Percentiles rank a stretch among this genome's conserved stretches.
Evolutionary conservation across 2,888 invertebrate species (phyloP).

Genomic region (Leptopilina myrica): DNA sequence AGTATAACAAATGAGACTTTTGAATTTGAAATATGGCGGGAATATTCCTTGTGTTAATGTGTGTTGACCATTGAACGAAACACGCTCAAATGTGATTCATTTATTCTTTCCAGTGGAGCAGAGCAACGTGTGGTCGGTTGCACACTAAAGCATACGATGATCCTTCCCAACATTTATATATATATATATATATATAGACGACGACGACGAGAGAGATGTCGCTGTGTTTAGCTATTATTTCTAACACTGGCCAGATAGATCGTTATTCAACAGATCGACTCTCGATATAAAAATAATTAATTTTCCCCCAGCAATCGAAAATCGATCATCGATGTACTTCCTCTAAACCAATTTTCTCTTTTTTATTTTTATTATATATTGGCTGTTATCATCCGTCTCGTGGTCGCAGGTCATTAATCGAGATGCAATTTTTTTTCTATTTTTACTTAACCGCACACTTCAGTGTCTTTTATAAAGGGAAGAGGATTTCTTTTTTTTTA

Average conservation of each 20-base stretch:
- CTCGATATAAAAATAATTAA: too few species aligned
- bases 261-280: too few species aligned
- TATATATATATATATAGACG: neutral
- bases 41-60: conserved; percentile 56
- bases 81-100: conserved; percentile 60
- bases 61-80: conserved; percentile 55
- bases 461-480: too few species aligned
- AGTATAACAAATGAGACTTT: neutral
- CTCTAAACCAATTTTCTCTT: too few species aligned
- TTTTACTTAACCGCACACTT: too few species aligned
- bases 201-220: conserved; percentile 16
- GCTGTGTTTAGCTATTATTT: conserved; percentile 32
- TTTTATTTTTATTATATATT: too few species aligned
- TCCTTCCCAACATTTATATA: conserved; percentile 36
- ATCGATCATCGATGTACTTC: too few species aligned
- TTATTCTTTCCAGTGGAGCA: conserved; percentile 43
- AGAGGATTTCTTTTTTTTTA: too few species aligned
- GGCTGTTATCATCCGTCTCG: too few species aligned
- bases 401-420: too few species aligned
- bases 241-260: conserved; percentile 20
- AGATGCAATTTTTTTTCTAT: too few species aligned
- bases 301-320: too few species aligned
- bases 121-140: conserved; percentile 46
- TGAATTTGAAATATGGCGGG: conserved; percentile 55
- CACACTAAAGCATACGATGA: conserved; percentile 54